These are phyloP conservation scores for Ormyrus thymus DNA, from an alignment of 2,888 invertebrate species.

Conservation along the genomic window DNA sequence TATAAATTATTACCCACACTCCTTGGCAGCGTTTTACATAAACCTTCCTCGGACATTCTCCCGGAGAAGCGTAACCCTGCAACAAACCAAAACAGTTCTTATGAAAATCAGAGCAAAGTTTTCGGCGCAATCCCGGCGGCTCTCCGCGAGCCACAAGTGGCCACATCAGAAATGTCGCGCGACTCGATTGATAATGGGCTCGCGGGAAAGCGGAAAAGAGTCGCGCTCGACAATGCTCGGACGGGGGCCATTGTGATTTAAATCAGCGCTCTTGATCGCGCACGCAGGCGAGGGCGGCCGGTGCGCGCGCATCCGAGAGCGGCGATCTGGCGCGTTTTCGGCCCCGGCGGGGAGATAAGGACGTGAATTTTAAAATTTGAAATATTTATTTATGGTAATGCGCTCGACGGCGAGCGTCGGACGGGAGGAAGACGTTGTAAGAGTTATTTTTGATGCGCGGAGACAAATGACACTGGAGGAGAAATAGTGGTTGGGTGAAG, in stretches of 20 bases:
- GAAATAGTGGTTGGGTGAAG: too few relatives aligned
- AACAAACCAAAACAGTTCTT: too few relatives aligned
- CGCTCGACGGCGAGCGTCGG: neutral
- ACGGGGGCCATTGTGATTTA: conserved; percentile 72
- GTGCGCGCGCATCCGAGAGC: neutral
- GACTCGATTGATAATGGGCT: too few relatives aligned
- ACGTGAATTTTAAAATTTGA: conserved; percentile 21
- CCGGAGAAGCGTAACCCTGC: too few relatives aligned
- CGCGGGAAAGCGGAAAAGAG: conserved; percentile 45
- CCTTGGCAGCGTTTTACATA: too few relatives aligned
- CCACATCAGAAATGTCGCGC: too few relatives aligned
- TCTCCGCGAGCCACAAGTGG: too few relatives aligned
- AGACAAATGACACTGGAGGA: too few relatives aligned
- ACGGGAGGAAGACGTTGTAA: neutral
- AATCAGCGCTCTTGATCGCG: conserved; percentile 71
- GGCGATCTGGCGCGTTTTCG: neutral
- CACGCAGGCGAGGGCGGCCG: conserved; percentile 66
- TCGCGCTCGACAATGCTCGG: conserved; percentile 64
- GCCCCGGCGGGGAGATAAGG: neutral
- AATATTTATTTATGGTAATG: conserved; percentile 46
- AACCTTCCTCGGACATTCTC: too few relatives aligned
- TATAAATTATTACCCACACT: too few relatives aligned
- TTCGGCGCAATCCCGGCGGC: too few relatives aligned
- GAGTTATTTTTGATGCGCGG: neutral
- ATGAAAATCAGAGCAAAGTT: too few relatives aligned